Evolutionary conservation across 92 coral and sea anemone species (phyloP).

Genomic region (Epizoanthus stellaris): DNA sequence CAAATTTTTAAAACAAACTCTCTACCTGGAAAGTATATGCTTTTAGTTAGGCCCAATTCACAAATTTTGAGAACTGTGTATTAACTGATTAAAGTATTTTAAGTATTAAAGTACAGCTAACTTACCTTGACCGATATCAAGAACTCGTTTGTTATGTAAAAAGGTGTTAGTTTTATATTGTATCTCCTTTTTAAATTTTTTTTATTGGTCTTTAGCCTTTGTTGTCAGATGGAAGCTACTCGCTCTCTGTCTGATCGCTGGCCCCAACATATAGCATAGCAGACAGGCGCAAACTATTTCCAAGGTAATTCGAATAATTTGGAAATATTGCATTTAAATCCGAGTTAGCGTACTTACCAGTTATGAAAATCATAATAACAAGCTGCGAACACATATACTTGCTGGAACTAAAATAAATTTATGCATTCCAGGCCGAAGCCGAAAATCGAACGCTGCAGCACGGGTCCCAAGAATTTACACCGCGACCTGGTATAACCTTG

Average conservation of each 20-base stretch:
- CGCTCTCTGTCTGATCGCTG: background rate
- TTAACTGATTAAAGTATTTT: background rate
- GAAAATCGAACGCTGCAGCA: too few species aligned
- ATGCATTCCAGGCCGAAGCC: too few species aligned
- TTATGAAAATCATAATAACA: background rate
- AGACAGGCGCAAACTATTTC: slow-evolving; percentile 32
- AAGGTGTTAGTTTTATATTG: background rate
- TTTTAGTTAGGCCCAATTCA: too few species aligned
- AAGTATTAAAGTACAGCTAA: too few species aligned
- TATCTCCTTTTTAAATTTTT: background rate
- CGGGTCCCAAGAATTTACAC: too few species aligned
- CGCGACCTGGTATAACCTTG: too few species aligned
- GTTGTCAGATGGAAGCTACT: background rate
- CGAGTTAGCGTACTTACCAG: background rate
- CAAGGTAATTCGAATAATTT: slow-evolving; percentile 26
- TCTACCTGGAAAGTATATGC: background rate
- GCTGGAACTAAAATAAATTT: too few species aligned
- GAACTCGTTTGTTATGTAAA: background rate
- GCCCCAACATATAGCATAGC: slow-evolving; percentile 10
- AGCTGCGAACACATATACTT: background rate
- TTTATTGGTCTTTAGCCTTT: background rate
- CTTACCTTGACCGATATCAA: background rate
- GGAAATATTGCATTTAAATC: background rate
- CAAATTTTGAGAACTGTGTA: background rate
- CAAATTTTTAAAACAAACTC: slow-evolving; percentile 12